phyloP scores from a whole-genome alignment of 2,113 vertebrate species.

The Istiophorus platypterus region DNA sequence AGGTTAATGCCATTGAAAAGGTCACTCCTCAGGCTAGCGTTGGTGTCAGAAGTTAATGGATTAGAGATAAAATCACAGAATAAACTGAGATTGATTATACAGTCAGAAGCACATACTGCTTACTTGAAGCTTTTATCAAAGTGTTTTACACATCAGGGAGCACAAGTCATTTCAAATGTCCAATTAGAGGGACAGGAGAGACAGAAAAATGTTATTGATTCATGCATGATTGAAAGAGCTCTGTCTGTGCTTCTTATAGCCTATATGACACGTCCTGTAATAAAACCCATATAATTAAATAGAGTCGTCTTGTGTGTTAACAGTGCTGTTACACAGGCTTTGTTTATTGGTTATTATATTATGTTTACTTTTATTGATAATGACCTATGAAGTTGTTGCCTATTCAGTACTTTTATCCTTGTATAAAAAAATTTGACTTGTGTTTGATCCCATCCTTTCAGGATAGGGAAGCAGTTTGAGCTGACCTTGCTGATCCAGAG shows the following conservation, averaged over 20 bases:
- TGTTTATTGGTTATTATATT: not conserved
- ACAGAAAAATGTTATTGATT: not conserved
- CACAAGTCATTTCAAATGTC: not conserved
- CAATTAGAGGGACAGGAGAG: not conserved
- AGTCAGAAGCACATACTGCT: not conserved
- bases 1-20: not conserved
- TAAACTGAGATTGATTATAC: slow-evolving; percentile 14
- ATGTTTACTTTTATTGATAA: not conserved
- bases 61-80: not conserved
- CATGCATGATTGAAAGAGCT: too few species aligned
- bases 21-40: not conserved
- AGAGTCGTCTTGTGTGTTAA: not conserved
- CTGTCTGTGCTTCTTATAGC: not conserved
- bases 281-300: not conserved
- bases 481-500: slow-evolving; percentile 87
- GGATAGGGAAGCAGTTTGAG: slow-evolving; percentile 90
- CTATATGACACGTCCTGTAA: not conserved
- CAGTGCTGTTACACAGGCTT: not conserved
- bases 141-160: slow-evolving; percentile 15
- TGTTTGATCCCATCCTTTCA: slow-evolving; percentile 33
- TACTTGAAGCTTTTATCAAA: slow-evolving; percentile 3
- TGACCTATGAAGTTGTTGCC: not conserved
- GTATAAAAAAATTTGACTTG: not conserved
- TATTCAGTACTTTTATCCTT: not conserved
- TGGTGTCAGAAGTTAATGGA: not conserved